phyloP scores from a whole-genome alignment of 2,113 vertebrate species.

The Xenopus borealis region DNA sequence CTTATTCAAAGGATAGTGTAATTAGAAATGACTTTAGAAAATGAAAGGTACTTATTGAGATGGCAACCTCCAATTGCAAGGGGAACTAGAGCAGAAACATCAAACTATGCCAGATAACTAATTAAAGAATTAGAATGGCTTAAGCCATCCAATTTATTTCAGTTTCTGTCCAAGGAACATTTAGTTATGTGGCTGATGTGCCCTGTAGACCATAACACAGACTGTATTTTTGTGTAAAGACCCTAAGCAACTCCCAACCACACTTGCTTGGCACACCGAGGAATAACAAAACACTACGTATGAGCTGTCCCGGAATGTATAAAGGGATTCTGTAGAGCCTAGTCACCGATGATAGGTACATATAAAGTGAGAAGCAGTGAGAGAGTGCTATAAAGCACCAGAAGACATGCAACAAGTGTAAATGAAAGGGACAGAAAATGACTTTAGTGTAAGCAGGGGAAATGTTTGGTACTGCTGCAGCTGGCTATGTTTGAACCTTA shows the following conservation, averaged over 20 bases:
- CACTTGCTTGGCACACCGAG: neutral
- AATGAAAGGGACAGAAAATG: no score
- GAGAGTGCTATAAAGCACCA: neutral
- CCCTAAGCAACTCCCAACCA: neutral
- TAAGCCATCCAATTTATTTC: slow-evolving; percentile 8
- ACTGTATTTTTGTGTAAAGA: slow-evolving; percentile 4
- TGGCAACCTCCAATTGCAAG: slow-evolving; percentile 35
- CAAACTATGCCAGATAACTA: slow-evolving; percentile 24
- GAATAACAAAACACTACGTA: neutral
- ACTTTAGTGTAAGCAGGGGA: no score
- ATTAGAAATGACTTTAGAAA: slow-evolving; percentile 54
- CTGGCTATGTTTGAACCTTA: neutral
- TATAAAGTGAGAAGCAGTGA: neutral
- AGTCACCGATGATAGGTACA: neutral
- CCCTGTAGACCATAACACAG: neutral
- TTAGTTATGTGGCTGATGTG: neutral
- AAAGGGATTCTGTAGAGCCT: neutral
- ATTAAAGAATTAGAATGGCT: neutral
- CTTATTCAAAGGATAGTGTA: slow-evolving; percentile 45
- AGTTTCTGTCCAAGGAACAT: neutral
- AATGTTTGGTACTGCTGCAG: neutral
- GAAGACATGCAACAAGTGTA: neutral
- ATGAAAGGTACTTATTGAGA: slow-evolving; percentile 39
- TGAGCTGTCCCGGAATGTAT: neutral
- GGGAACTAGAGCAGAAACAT: slow-evolving; percentile 20